These are phyloP conservation scores for Wasmannia auropunctata DNA, from an alignment of 1,140 invertebrate genomes.

Conservation along the genomic window DNA sequence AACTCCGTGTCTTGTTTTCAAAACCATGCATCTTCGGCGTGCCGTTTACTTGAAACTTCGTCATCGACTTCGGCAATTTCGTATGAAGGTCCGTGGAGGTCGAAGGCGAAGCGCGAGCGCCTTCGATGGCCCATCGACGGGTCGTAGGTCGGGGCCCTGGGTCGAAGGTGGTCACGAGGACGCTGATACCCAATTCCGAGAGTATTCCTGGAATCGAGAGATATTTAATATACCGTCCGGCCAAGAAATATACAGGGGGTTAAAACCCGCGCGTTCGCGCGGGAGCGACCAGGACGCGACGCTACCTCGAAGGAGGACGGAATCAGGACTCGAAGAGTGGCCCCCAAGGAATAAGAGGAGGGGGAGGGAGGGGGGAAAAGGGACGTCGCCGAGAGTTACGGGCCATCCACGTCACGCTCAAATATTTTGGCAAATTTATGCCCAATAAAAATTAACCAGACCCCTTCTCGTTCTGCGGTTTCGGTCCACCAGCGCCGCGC, in stretches of 20 bases:
- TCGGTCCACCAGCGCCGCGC: slow-evolving; percentile 61
- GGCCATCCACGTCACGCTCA: slow-evolving; percentile 80
- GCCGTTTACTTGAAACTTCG: slow-evolving; percentile 3
- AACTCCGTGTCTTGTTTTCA: not conserved
- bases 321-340: slow-evolving; percentile 35
- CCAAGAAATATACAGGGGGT: slow-evolving; percentile 22
- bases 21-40: not conserved
- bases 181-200: slow-evolving; percentile 64
- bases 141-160: slow-evolving; percentile 58
- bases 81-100: slow-evolving; percentile 41
- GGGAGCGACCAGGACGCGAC: slow-evolving; percentile 40
- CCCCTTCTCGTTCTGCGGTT: slow-evolving; percentile 73
- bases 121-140: slow-evolving; percentile 52
- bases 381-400: slow-evolving; percentile 76
- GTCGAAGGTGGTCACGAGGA: slow-evolving; percentile 62
- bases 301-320: slow-evolving; percentile 37
- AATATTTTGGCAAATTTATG: slow-evolving; percentile 85
- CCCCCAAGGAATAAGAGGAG: not conserved
- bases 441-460: slow-evolving; percentile 84
- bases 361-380: slow-evolving; percentile 41
- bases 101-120: slow-evolving; percentile 49
- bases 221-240: slow-evolving; percentile 66
- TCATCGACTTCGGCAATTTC: not conserved
- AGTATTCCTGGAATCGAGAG: slow-evolving; percentile 71
- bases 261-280: slow-evolving; percentile 15